A percentile compares a stretch with the other conserved stretches of the same genome.
phyloP scores from a whole-genome alignment of 2,113 vertebrate genomes.

The Mobula birostris region DNA sequence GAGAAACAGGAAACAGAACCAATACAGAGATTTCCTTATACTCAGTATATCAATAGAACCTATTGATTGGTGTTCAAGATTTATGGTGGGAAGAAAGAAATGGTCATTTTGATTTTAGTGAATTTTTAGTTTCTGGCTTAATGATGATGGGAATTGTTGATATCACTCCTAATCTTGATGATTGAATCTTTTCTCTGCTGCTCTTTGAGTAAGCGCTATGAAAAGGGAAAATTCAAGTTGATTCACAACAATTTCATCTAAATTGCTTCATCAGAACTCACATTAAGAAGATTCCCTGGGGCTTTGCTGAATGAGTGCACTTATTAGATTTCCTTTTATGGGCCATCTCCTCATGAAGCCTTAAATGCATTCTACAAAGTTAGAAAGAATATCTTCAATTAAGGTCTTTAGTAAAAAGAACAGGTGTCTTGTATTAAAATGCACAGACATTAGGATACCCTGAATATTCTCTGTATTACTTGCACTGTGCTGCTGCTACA shows the following conservation, averaged over 20 bases:
- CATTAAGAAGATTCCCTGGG: not conserved
- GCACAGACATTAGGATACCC: no score
- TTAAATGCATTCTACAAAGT: not conserved
- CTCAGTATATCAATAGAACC: no score
- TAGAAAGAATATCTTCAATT: not conserved
- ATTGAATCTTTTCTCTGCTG: not conserved
- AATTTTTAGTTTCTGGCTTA: not conserved
- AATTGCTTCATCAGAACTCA: not conserved
- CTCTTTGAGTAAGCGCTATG: not conserved
- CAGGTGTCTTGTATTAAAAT: no score
- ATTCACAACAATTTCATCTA: not conserved
- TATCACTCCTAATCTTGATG: not conserved
- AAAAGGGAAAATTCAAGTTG: not conserved
- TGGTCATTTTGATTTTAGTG: not conserved
- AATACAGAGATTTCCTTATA: no score
- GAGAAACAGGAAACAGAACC: no score
- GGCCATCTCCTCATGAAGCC: not conserved
- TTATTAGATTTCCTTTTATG: not conserved
- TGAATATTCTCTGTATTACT: no score
- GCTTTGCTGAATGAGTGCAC: not conserved
- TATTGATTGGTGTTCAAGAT: no score
- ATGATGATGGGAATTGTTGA: not conserved
- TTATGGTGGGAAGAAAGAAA: no score
- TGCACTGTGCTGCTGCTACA: no score
- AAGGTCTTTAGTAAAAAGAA: not conserved